Evolutionary conservation across 2,113 vertebrate genomes (phyloP), one percentile per base, ranked within the genome.

Genomic region (Alectura lathami): DNA sequence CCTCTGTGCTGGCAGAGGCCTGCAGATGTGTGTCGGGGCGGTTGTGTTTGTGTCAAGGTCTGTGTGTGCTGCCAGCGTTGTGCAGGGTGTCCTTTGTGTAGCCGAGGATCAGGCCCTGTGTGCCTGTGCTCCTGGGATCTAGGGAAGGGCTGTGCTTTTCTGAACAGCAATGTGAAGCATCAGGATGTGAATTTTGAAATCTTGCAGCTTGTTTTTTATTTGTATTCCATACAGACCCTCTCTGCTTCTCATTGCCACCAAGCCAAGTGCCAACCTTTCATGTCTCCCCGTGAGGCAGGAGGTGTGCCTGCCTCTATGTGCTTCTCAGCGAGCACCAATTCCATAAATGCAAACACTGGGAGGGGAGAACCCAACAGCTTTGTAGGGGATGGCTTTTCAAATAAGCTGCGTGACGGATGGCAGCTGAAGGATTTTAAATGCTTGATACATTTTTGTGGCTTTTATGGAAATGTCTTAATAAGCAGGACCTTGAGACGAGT

Each of bases 111-210:
- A 48, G 70, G 27, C 13, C n/a, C 43, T 4, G 5, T 2, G 23
- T 94, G 64, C 45, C 53, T 94, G n/a, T 93, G 94, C 84, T 94
- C 53, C 73, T 30, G 57, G 88, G 88, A 96, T 94, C 60, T 90
- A 86, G 91, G 60, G 40, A 79, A 91, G 59, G 48, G 32, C 56
- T 1, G 27, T 57, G 62, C 48, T 84, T 86, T 94, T 86, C 80
- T 72, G 80, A 68, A 88, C 79, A 80, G 48, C 54, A 77, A 91
- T 17, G 16, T 42, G 51, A 91, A 54, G 56, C 56, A 78, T 84
- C 56, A 22, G 73, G 73, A 93, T 59, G 66, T 90, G 93, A 64
- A 94, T 90, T 90, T 86, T 68, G 76, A 85, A 94, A 91, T 24
- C 32, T 84, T 73, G 43, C 51, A 38, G 74, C 76, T 83, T 92